Percentiles rank a stretch among this genome's conserved stretches.
These are phyloP conservation scores for Lampris incognitus DNA, from an alignment of 2,113 vertebrate genomes.

Conservation along the genomic window DNA sequence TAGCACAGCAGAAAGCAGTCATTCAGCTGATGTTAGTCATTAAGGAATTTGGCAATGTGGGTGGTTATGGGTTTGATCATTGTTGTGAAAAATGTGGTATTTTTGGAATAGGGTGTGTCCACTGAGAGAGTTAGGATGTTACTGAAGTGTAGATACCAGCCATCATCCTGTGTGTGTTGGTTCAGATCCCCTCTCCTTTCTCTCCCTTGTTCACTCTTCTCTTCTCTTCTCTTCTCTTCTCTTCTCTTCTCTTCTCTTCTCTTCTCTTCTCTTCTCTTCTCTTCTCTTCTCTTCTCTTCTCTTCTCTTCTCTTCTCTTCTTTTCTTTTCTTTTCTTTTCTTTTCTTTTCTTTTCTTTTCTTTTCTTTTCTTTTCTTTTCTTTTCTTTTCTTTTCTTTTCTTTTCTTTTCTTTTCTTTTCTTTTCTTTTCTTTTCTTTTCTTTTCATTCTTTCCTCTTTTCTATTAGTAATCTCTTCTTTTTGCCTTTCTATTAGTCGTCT, in stretches of 20 bases:
- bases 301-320: conserved; percentile 7
- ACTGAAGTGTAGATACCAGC: conserved; percentile 28
- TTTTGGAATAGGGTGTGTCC: conserved; percentile 30
- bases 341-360: background rate
- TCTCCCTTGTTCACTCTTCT: background rate
- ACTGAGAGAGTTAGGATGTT: conserved; percentile 29
- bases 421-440: background rate
- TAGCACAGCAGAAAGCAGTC: background rate
- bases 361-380: background rate
- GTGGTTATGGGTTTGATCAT: conserved; percentile 21
- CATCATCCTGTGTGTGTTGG: conserved; percentile 44
- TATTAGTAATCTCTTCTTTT: too few species aligned
- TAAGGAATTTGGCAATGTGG: background rate
- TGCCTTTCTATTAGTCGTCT: too few species aligned
- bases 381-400: conserved; percentile 4
- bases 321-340: background rate
- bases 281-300: background rate
- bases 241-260: background rate
- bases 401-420: background rate
- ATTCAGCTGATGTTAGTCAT: conserved; percentile 15
- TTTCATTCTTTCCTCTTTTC: background rate
- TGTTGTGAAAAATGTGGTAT: conserved; percentile 28
- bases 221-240: background rate
- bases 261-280: background rate
- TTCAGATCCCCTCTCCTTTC: conserved; percentile 36